A percentile compares a stretch with the other conserved stretches of the same genome.
These are phyloP conservation scores for Rhinoraja longicauda DNA, from an alignment of 2,797 vertebrate genomes.

Conservation along the genomic window DNA sequence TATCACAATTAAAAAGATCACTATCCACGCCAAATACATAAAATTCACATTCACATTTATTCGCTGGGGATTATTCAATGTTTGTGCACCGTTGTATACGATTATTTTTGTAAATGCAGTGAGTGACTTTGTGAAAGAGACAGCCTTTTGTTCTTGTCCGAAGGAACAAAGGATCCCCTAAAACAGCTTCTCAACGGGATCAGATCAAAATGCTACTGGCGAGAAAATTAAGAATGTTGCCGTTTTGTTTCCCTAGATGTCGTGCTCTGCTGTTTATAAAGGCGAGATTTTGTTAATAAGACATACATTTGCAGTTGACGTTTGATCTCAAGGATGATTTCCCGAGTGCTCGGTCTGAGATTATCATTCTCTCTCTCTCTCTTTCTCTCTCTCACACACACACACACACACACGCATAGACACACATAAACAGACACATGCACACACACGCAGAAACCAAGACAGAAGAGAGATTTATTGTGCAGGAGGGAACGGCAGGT, in stretches of 20 bases:
- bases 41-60: neutral
- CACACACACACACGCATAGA: neutral
- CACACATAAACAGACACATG: neutral
- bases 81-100: neutral
- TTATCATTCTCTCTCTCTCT: neutral
- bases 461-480: too few relatives aligned
- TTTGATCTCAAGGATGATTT: neutral
- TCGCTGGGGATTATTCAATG: neutral
- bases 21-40: neutral
- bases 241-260: neutral
- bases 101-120: neutral
- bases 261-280: neutral
- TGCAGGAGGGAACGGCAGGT: too few relatives aligned
- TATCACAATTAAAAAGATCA: neutral
- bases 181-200: neutral
- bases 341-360: too few relatives aligned
- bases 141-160: neutral
- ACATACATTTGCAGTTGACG: neutral
- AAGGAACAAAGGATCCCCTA: constrained; percentile 5
- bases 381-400: too few relatives aligned
- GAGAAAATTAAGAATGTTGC: neutral
- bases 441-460: too few relatives aligned
- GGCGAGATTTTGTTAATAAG: neutral
- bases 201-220: neutral
- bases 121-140: neutral